Evolutionary conservation across 2,888 invertebrate genomes (phyloP).

Genomic region (Caenorhabditis parvicauda): DNA sequence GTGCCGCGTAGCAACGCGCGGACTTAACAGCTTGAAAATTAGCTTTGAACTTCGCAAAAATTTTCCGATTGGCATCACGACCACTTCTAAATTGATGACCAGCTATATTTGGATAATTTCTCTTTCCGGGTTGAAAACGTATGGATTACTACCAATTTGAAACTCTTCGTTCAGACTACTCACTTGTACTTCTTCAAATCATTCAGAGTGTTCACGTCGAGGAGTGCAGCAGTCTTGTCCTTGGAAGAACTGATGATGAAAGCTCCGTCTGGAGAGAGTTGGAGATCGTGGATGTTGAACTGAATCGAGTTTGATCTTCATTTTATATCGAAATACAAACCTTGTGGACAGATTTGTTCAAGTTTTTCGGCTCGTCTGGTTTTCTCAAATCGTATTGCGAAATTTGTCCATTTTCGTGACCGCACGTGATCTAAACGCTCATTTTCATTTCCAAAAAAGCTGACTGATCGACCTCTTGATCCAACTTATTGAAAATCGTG

Average conservation of each 20-base stretch:
- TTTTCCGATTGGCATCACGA: not conserved
- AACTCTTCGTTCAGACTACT: not conserved
- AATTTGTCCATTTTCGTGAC: conserved; percentile 66
- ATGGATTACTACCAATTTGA: too few relatives aligned
- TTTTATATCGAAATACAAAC: conserved; percentile 7
- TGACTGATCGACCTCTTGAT: conserved; percentile 70
- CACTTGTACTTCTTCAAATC: conserved; percentile 89
- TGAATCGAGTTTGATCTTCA: not conserved
- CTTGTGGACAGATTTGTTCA: conserved; percentile 41
- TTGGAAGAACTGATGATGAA: conserved; percentile 92
- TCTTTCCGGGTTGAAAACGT: too few relatives aligned
- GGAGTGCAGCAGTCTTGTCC: conserved; percentile 84
- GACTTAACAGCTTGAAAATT: too few relatives aligned
- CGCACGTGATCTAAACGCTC: conserved; percentile 16
- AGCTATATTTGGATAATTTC: not conserved
- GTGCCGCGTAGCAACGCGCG: too few relatives aligned
- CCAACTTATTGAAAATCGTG: conserved; percentile 83
- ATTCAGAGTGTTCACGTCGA: conserved; percentile 80
- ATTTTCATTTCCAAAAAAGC: not conserved
- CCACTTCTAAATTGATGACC: too few relatives aligned
- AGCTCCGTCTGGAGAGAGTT: conserved; percentile 72
- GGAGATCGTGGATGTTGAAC: conserved; percentile 87
- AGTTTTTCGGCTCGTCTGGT: conserved; percentile 67
- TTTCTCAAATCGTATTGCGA: conserved; percentile 84
- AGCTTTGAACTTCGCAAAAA: too few relatives aligned